Evolutionary conservation across 2,888 invertebrate species (phyloP), one percentile per base, ranked within the genome.

Genomic region (Chloromyia formosa): DNA sequence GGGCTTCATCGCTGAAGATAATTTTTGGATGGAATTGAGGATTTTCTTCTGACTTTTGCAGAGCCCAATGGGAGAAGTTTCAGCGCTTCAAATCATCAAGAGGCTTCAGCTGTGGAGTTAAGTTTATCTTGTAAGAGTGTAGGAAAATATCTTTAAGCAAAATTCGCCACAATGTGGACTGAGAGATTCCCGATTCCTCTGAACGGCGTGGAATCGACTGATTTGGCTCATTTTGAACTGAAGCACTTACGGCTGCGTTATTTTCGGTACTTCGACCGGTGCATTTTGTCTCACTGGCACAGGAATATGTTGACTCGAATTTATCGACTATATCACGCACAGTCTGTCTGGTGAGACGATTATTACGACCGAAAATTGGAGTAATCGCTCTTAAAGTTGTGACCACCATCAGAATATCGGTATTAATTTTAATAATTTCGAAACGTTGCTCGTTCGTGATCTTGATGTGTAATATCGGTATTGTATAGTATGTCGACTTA

Each of bases 181-280:
- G 49, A 49, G 69, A 16, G 53, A 74, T 75, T 35, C 45, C 64
- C 66, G 73, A 60, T 74, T 62, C 74, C 66, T 69, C 66, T 42
- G 61, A 62, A 74, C 66, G 76, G 0, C 66, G 53, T 49, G 75
- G 75, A 74, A 76, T 76, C 58, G 66, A 77, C 45, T 74, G 71
- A 72, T 74, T 61, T 64, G 60, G 75, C 7, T 75, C 42, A 68
- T 74, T 75, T 60, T 68, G 27, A 45, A 75, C 64, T 23, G 61
- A 74, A n/a, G 58, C 74, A 54, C 71, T 72, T 61, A 74, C 74
- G 66, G 73, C 60, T 53, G 74, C 75, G 60, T 74, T 76, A 73
- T 77, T 75, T 73, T 78, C 75, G 68, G 12, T 27, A 72, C 71
- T 75, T 62, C 75, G 58, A 71, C 53, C 74, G 60, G 22, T 74